phyloP scores from a whole-genome alignment of 1,140 invertebrate species.

The Pogonomyrmex barbatus region DNA sequence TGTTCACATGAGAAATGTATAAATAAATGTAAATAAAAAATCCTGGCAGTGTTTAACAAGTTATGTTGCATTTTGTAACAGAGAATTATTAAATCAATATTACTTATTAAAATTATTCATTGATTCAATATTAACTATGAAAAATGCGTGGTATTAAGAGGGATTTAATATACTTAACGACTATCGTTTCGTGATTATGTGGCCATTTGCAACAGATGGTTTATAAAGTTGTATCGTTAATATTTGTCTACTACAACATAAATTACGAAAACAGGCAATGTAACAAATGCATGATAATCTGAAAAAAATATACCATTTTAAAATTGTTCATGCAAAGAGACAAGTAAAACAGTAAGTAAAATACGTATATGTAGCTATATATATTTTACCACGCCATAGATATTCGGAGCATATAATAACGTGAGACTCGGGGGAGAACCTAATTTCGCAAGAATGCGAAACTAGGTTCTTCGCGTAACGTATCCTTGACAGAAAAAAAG shows the following conservation, averaged over 20 bases:
- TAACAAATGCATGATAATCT: not conserved
- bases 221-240: slow-evolving; percentile 22
- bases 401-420: not conserved
- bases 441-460: slow-evolving; percentile 9
- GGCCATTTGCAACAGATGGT: slow-evolving; percentile 2
- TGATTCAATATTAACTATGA: slow-evolving; percentile 23
- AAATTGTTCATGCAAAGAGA: not conserved
- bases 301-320: not conserved
- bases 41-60: not conserved
- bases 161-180: slow-evolving; percentile 1
- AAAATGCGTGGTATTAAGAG: not conserved
- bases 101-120: slow-evolving; percentile 19
- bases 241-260: not conserved
- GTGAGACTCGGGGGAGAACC: not conserved
- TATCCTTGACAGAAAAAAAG: slow-evolving; percentile 47
- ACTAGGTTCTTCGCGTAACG: not conserved
- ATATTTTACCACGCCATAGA: not conserved
- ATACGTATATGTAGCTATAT: not conserved
- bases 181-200: not conserved
- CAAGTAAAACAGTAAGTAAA: not conserved
- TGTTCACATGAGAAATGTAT: not conserved
- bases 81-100: not conserved
- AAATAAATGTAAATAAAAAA: not conserved
- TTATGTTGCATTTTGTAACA: slow-evolving; percentile 16
- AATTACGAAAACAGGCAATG: slow-evolving; percentile 28